Evolutionary conservation across 2,888 invertebrate genomes (phyloP), one percentile per base, ranked within the genome.

Genomic region (Spilarctia lutea): DNA sequence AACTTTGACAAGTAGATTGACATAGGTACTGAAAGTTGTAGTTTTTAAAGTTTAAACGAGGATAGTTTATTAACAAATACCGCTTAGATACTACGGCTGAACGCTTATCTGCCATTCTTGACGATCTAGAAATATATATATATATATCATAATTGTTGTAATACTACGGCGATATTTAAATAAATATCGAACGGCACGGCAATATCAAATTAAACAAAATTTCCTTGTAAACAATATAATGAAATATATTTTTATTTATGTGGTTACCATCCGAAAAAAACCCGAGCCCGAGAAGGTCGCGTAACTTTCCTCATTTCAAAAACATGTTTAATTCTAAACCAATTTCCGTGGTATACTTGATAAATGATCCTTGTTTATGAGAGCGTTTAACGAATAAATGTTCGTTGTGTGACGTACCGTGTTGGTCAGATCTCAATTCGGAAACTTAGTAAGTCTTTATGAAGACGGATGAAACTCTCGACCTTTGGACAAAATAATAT

Each of bases 401-500:
- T 73, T 71, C 73, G 76, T 72, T 74, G 71, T 67, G 42, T 68
- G n/a, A 75, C 75, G 75, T 80, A 70, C 77, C 74, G 68, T 81
- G 75, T 79, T 81, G 68, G 75, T 83, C 79, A 79, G 85, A 84
- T 83, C 83, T 81, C 83, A 84, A 71, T 75, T 48, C 73, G 77
- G 72, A 74, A 68, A 42, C 66, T 63, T 39, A 33, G 52, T 42
- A 60, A 56, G 39, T 33, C 30, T 71, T 39, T 45, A 11, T 48
- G 30, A 24, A 70, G 24, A 60, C 56, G 13, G 39, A 71, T 71
- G 30, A 13, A 52, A 66, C 4, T 16, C 73, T 71, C 33, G 72
- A 71, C 39, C 39, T 67, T 56, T 74, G 67, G 48, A 65, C 65
- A 71, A 72, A 73, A 75, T 56, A 69, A 68, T 71, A 78, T 75